These are phyloP conservation scores for Chelon auratus DNA, from an alignment of 2,797 vertebrate genomes.

Conservation along the genomic window DNA sequence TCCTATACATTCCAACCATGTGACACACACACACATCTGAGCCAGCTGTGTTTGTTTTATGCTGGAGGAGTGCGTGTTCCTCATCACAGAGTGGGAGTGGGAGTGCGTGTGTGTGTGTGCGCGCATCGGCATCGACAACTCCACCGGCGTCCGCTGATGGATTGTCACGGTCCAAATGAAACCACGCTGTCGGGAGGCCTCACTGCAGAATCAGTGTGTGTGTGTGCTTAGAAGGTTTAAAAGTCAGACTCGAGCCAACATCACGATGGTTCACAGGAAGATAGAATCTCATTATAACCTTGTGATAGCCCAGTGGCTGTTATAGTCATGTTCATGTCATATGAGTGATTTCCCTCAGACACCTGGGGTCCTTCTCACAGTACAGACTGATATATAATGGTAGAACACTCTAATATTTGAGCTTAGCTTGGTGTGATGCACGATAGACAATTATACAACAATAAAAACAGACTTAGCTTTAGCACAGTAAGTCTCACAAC, in stretches of 20 bases:
- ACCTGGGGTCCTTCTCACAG: background rate
- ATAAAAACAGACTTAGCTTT: too few species aligned
- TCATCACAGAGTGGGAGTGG: constrained; percentile 40
- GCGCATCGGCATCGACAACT: constrained; percentile 14
- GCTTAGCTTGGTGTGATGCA: background rate
- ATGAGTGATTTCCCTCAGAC: background rate
- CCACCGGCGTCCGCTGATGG: constrained; percentile 47
- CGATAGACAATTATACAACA: background rate
- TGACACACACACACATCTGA: constrained; percentile 57
- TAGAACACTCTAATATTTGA: too few species aligned
- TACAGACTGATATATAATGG: too few species aligned
- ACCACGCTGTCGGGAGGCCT: constrained; percentile 42
- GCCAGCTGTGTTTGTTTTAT: constrained; percentile 77
- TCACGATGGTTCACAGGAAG: constrained; percentile 26
- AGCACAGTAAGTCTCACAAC: too few species aligned
- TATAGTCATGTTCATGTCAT: constrained; percentile 2
- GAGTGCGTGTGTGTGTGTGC: constrained; percentile 23
- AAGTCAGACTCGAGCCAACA: constrained; percentile 26
- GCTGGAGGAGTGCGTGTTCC: constrained; percentile 48
- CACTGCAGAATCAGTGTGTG: constrained; percentile 37
- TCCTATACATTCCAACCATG: constrained; percentile 63
- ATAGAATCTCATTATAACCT: constrained; percentile 31
- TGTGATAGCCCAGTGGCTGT: constrained; percentile 1
- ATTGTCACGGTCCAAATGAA: constrained; percentile 61
- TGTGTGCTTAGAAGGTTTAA: too few species aligned